Conservation (phyloP, 2,888 invertebrate species). For the Anticlea derivata region DNA sequence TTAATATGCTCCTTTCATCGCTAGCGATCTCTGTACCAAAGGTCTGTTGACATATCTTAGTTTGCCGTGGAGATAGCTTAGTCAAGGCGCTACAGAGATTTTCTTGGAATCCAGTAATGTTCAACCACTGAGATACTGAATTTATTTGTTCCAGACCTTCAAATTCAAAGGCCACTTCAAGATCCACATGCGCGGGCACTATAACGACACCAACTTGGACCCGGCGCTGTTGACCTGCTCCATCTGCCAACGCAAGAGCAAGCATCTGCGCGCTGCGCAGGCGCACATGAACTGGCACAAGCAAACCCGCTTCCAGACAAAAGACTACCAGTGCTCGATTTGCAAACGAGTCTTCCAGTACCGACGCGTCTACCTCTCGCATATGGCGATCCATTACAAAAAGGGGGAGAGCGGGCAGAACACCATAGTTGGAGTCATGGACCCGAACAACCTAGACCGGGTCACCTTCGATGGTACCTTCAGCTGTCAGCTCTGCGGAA, state of each 20-base stretch:
- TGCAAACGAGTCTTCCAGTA: constrained; percentile 75
- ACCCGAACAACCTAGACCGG: constrained; percentile 47
- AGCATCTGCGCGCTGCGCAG: constrained; percentile 75
- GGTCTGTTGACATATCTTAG: too few relatives aligned
- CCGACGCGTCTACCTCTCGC: constrained; percentile 71
- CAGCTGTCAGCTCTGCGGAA: constrained; percentile 74
- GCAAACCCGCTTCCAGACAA: constrained; percentile 74
- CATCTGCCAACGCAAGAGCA: constrained; percentile 73
- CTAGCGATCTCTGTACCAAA: too few relatives aligned
- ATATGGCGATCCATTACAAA: constrained; percentile 77
- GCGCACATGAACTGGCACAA: constrained; percentile 78
- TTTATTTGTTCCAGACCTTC: constrained; percentile 59
- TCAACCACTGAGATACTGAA: too few relatives aligned
- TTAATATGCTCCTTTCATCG: too few relatives aligned
- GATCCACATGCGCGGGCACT: constrained; percentile 75
- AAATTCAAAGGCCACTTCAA: constrained; percentile 73
- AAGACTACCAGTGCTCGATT: constrained; percentile 78
- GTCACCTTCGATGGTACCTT: constrained; percentile 56
- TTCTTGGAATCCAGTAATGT: too few relatives aligned
- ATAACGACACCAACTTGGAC: constrained; percentile 67
- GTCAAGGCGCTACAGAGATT: too few relatives aligned
- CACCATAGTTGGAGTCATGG: constrained; percentile 57
- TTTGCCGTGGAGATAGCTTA: too few relatives aligned
- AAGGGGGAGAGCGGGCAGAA: constrained; percentile 70
- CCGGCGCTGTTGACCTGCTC: constrained; percentile 68